phyloP scores from a whole-genome alignment of 2,888 invertebrate species.

The Cephalotes varians region DNA sequence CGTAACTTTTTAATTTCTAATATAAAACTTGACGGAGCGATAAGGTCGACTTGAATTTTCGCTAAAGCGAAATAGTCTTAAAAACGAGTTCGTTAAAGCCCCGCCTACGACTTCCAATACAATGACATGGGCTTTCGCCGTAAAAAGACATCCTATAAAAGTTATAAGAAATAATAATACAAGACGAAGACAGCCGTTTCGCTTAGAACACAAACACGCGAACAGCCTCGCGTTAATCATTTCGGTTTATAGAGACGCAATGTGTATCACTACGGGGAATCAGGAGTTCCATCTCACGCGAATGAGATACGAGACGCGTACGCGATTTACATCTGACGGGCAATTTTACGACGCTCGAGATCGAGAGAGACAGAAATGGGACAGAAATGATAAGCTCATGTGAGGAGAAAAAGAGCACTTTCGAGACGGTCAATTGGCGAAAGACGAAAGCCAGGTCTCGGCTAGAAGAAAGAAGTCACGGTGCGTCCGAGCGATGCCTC shows the following conservation, averaged over 20 bases:
- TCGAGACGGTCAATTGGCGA: constrained; percentile 36
- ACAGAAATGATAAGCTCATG: constrained; percentile 15
- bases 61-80: constrained; percentile 15
- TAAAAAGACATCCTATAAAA: neutral
- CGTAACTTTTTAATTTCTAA: constrained; percentile 28
- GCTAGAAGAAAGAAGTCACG: neutral
- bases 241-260: constrained; percentile 31
- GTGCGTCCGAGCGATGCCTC: neutral
- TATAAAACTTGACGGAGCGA: neutral
- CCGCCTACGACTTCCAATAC: neutral
- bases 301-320: constrained; percentile 38
- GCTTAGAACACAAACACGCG: neutral
- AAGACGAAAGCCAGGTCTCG: constrained; percentile 37
- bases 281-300: constrained; percentile 12
- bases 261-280: constrained; percentile 22
- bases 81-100: neutral
- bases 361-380: constrained; percentile 10
- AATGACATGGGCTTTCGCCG: neutral
- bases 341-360: constrained; percentile 43
- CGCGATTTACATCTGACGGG: constrained; percentile 29
- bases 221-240: constrained; percentile 32
- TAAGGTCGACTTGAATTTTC: constrained; percentile 19
- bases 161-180: neutral
- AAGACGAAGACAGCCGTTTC: neutral
- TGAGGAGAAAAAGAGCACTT: constrained; percentile 17